These are phyloP conservation scores for Aproaerema taeniolella DNA, from an alignment of 2,888 invertebrate species.

Conservation along the genomic window DNA sequence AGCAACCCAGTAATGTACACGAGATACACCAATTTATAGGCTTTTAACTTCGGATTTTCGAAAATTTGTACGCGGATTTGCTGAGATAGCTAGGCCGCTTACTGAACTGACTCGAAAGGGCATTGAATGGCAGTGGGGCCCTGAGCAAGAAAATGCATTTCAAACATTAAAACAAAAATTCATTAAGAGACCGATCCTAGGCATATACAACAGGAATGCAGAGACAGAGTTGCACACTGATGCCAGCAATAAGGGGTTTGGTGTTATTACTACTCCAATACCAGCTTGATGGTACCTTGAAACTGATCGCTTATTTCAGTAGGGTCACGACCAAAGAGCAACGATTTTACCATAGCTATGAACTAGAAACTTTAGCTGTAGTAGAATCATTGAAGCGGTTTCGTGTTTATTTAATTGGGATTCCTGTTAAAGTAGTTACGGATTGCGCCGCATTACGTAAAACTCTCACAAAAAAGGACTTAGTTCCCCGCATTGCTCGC, in stretches of 20 bases:
- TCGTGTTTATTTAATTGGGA: conserved; percentile 1
- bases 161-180: conserved; percentile 8
- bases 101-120: conserved; percentile 11
- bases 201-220: conserved; percentile 10
- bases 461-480: conserved; percentile 3
- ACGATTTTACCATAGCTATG: conserved; percentile 14
- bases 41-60: conserved; percentile 11
- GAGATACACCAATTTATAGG: conserved; percentile 11
- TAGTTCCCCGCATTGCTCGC: conserved; percentile 6
- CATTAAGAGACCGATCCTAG: conserved; percentile 10
- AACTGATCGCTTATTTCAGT: conserved; percentile 13
- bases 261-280: conserved; percentile 13
- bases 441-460: conserved; percentile 5
- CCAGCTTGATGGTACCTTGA: conserved; percentile 7
- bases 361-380: conserved; percentile 14
- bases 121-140: too few species aligned
- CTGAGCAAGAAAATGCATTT: conserved; percentile 8
- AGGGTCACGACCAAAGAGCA: conserved; percentile 12
- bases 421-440: conserved; percentile 5
- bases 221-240: conserved; percentile 5
- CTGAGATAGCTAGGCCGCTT: conserved; percentile 1
- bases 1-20: not conserved
- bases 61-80: conserved; percentile 11
- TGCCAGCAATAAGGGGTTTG: conserved; percentile 13
- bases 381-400: conserved; percentile 16